These are phyloP conservation scores for Ptyas mucosa DNA, from an alignment of 2,113 vertebrate genomes.

Conservation along the genomic window DNA sequence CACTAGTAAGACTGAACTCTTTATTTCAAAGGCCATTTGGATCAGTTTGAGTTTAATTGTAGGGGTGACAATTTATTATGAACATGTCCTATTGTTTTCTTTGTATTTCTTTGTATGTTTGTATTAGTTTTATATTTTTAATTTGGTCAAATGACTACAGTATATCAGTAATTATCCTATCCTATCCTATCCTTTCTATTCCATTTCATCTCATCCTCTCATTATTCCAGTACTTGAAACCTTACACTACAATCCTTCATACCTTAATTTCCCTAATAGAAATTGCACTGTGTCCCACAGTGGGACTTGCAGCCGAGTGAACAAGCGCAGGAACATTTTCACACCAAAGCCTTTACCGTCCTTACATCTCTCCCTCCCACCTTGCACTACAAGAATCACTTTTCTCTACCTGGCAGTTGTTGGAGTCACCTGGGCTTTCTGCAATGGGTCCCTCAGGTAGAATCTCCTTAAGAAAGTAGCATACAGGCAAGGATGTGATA, in stretches of 20 bases:
- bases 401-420: not conserved
- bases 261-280: not conserved
- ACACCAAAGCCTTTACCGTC: not conserved
- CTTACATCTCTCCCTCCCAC: not conserved
- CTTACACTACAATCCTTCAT: not conserved
- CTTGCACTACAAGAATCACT: no score
- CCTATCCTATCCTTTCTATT: not conserved
- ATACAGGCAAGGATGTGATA: not conserved
- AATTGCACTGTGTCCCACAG: not conserved
- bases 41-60: not conserved
- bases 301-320: not conserved
- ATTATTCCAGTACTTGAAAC: not conserved
- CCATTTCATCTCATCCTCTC: not conserved
- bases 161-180: not conserved
- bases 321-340: not conserved
- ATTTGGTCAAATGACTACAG: not conserved
- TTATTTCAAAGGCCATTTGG: not conserved
- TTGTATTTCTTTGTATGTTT: not conserved
- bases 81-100: not conserved
- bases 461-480: not conserved
- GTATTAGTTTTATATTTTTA: not conserved
- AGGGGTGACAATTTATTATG: not conserved
- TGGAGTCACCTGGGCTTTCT: not conserved
- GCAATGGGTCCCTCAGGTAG: not conserved
- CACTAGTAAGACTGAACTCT: not conserved